phyloP scores from a whole-genome alignment of 2,797 vertebrate genomes.

The Chiloscyllium punctatum region DNA sequence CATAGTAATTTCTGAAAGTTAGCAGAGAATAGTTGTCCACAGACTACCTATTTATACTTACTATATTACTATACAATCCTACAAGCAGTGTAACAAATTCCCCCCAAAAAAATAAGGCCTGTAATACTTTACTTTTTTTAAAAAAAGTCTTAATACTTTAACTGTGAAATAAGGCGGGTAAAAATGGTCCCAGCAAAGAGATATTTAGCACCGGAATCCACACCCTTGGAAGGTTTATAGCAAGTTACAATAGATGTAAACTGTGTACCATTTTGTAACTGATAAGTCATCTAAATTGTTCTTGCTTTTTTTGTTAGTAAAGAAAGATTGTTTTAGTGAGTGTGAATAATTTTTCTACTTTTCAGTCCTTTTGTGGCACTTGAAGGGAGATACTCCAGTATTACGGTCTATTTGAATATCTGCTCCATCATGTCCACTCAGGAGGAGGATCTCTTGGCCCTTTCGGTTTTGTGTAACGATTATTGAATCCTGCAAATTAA shows the following conservation, averaged over 20 bases:
- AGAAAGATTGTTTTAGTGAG: conserved; percentile 44
- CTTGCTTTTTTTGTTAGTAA: conserved; percentile 61
- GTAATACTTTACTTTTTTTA: conserved; percentile 55
- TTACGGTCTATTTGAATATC: conserved; percentile 52
- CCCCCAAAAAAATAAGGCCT: conserved; percentile 65
- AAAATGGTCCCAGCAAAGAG: conserved; percentile 70
- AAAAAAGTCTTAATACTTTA: conserved; percentile 68
- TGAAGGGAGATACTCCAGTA: conserved; percentile 58
- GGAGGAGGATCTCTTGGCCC: conserved; percentile 78
- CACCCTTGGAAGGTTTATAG: conserved; percentile 50
- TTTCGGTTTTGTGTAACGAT: conserved; percentile 78
- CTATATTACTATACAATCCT: conserved; percentile 68
- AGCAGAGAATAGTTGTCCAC: conserved; percentile 74
- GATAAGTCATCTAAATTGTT: conserved; percentile 69
- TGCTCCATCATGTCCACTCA: conserved; percentile 83
- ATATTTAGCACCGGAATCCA: conserved; percentile 69
- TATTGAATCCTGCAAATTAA: conserved; percentile 71
- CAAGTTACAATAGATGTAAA: conserved; percentile 56
- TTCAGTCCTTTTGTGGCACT: conserved; percentile 62
- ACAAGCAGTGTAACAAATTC: conserved; percentile 74
- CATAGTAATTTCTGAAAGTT: conserved; percentile 70
- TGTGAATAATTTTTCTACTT: conserved; percentile 59
- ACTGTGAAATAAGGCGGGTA: conserved; percentile 73
- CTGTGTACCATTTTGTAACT: conserved; percentile 61
- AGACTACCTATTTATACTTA: conserved; percentile 68